Evolutionary conservation across 1,140 invertebrate species (phyloP), one percentile per base, ranked within the genome.

Genomic region (Papilio aristodemus): DNA sequence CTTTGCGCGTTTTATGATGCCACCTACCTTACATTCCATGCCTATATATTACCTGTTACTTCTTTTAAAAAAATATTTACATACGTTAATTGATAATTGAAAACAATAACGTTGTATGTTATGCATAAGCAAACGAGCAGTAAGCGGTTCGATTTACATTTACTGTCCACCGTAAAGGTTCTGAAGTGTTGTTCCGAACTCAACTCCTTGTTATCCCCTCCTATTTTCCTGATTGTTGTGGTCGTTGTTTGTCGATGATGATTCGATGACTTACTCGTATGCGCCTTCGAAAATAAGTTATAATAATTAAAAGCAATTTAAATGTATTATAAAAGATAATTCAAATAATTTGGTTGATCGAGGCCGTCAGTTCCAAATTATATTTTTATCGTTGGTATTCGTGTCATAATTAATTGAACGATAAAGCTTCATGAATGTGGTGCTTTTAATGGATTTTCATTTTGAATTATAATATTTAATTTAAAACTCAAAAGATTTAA

Each of bases 381-480:
- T 5, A 11, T 60, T 60, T 59, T 60, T 37, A 60, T 60, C 59
- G 14, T 38, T 60, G 32, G 46, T n/a, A n/a, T n/a, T n/a, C n/a
- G n/a, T n/a, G 19, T 62, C 27, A 62, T 62, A 17, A 62, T 62
- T 62, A 37, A 62, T 62, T 32, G 4, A 27, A 36, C 38, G 59
- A 62, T 37, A 37, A 60, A 60, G 36, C 36, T 9, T 19, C 17
- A 60, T 54, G 19, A 54, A 11, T 13, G 13, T 54, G 22, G 19
- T 54, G 17, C 46, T 54, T 54, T 54, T 54, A 54, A 54, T 54
- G 46, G 4, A 54, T 54, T 11, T 11, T 50, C 46, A 54, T 54
- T 22, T 22, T 25, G 22, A 13, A 54, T 54, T 54, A 17, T 50
- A 13, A 54, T 54, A 54, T 54, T 22, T 25, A 25, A 39, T 62